Conservation (phyloP, 1,140 invertebrate species). For the Heliconius congener region DNA sequence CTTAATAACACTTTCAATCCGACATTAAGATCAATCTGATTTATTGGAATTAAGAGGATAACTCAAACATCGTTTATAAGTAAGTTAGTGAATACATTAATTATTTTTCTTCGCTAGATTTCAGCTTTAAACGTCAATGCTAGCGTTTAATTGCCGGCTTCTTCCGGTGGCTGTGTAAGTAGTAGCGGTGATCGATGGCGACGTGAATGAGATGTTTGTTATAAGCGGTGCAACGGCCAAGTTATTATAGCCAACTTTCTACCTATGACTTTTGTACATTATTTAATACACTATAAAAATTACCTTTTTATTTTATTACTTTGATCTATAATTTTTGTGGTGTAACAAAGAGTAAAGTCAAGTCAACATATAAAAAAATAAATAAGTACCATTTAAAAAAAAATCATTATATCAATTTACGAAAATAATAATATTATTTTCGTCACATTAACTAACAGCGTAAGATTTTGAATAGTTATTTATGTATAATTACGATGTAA, state of each 20-base stretch:
- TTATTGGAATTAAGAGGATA: neutral
- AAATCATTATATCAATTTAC: too few species aligned
- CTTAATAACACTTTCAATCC: neutral
- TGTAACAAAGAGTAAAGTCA: neutral
- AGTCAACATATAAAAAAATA: too few species aligned
- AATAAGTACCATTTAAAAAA: too few species aligned
- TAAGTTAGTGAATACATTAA: neutral
- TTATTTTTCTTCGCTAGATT: neutral
- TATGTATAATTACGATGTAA: neutral
- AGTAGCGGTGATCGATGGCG: conserved; percentile 35
- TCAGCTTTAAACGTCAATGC: neutral
- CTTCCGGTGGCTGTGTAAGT: conserved; percentile 27
- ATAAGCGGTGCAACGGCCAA: conserved; percentile 27
- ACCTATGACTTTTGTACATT: conserved; percentile 31
- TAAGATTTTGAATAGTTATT: too few species aligned
- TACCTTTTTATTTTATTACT: neutral
- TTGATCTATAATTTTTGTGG: neutral
- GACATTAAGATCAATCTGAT: too few species aligned
- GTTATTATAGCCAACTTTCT: conserved; percentile 36
- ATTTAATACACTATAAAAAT: conserved; percentile 9
- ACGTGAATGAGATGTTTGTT: conserved; percentile 42
- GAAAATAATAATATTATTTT: too few species aligned
- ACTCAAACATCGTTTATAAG: neutral
- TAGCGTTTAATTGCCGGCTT: conserved; percentile 30
- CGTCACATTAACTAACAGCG: too few species aligned